phyloP scores from a whole-genome alignment of 92 coral and sea anemone species.

The Anthopleura xanthogrammica region DNA sequence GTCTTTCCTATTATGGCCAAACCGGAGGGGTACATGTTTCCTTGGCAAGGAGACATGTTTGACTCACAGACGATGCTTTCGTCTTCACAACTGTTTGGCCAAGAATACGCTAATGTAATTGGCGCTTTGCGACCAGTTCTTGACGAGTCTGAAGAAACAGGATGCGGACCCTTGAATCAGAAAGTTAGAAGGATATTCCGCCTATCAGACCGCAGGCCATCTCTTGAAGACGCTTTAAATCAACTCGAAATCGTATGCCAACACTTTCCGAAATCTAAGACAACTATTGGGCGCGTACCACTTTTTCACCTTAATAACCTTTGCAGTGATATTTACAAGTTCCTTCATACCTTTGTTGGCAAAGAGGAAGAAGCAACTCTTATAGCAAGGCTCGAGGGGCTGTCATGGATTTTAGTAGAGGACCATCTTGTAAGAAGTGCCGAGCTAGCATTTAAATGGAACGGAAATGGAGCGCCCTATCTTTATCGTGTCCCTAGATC shows the following conservation, averaged over 20 bases:
- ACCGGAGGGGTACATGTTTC: constrained; percentile 51
- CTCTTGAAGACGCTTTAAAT: constrained; percentile 37
- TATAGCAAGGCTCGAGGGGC: constrained; percentile 17
- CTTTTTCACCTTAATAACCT: background rate
- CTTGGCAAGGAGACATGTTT: constrained; percentile 59
- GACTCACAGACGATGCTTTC: constrained; percentile 28
- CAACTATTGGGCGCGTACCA: background rate
- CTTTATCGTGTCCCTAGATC: no score
- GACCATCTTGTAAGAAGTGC: no score
- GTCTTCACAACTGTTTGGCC: constrained; percentile 56
- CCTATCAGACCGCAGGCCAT: constrained; percentile 39
- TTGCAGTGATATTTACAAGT: constrained; percentile 27
- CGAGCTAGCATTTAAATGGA: no score
- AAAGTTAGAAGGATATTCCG: constrained; percentile 48
- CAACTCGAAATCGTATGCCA: constrained; percentile 43
- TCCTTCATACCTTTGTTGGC: constrained; percentile 37
- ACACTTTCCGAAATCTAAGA: background rate
- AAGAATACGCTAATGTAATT: constrained; percentile 36
- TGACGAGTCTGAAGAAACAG: constrained; percentile 60
- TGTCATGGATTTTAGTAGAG: constrained; percentile 48
- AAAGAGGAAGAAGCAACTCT: background rate
- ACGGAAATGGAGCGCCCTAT: no score
- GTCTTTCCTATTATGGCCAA: constrained; percentile 66
- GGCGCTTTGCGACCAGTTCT: constrained; percentile 62
- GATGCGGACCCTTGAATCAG: constrained; percentile 57